A percentile compares a stretch with the other conserved stretches of the same genome.
phyloP scores from a whole-genome alignment of 2,797 vertebrate species.

The Natrix natrix region DNA sequence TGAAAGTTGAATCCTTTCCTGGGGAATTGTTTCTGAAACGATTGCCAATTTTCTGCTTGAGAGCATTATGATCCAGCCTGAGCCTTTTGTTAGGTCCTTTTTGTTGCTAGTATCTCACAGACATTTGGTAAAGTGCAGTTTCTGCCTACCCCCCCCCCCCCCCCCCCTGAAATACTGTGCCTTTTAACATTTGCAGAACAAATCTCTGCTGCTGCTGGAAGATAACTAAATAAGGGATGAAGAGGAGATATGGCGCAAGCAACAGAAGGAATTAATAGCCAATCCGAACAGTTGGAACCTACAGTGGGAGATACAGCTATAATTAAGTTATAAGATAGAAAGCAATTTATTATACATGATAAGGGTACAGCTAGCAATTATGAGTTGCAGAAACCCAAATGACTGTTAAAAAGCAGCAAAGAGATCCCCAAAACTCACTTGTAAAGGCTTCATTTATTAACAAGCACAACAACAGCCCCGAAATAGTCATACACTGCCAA shows the following conservation, averaged over 20 bases:
- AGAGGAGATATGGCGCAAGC: slow-evolving; percentile 51
- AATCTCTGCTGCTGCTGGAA: slow-evolving; percentile 61
- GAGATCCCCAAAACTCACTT: neutral
- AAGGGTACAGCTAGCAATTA: slow-evolving; percentile 1
- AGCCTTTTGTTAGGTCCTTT: slow-evolving; percentile 64
- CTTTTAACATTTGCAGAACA: slow-evolving; percentile 68
- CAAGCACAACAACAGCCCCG: slow-evolving; percentile 6
- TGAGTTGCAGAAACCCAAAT: neutral
- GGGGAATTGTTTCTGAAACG: slow-evolving; percentile 72
- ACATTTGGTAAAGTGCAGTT: slow-evolving; percentile 54
- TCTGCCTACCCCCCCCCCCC: slow-evolving; percentile 20
- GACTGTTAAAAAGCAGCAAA: neutral
- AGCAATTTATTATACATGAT: slow-evolving; percentile 40
- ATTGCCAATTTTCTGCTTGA: slow-evolving; percentile 80
- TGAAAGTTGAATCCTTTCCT: slow-evolving; percentile 74
- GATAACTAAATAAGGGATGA: slow-evolving; percentile 49
- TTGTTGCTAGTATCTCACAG: slow-evolving; percentile 50
- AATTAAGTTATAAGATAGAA: slow-evolving; percentile 29
- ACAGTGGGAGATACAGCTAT: slow-evolving; percentile 44
- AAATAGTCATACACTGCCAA: neutral
- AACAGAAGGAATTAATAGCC: slow-evolving; percentile 55
- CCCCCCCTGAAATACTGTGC: slow-evolving; percentile 34
- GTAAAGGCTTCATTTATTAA: neutral
- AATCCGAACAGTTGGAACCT: slow-evolving; percentile 11
- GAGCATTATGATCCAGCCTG: slow-evolving; percentile 71